These are phyloP conservation scores for Drosophila parthenogenetica DNA, from an alignment of 2,888 invertebrate species.

Conservation along the genomic window DNA sequence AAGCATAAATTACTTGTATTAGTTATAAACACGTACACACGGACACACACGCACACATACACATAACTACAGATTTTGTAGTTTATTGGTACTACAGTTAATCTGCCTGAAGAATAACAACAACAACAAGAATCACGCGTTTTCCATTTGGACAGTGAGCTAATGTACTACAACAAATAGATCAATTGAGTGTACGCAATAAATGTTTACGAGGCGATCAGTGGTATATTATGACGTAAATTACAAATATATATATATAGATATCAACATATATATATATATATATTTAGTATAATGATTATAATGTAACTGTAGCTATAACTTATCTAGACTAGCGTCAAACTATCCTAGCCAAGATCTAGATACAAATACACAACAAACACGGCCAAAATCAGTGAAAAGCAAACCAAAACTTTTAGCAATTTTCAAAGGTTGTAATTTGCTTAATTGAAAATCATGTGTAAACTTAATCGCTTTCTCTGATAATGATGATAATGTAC, in stretches of 20 bases:
- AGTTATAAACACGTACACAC: conserved; percentile 10
- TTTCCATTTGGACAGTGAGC: conserved; percentile 79
- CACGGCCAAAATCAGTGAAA: conserved; percentile 18
- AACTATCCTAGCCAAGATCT: conserved; percentile 20
- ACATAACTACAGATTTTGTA: conserved; percentile 31
- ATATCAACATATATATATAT: conserved; percentile 41
- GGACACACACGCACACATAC: conserved; percentile 1
- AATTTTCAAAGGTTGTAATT: conserved; percentile 83
- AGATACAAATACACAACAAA: conserved; percentile 2
- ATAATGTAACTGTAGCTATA: conserved; percentile 33
- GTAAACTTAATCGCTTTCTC: conserved; percentile 12
- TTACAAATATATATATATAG: conserved; percentile 39
- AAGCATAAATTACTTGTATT: conserved; percentile 19
- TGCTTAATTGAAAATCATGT: conserved; percentile 42
- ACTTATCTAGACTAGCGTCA: conserved; percentile 44
- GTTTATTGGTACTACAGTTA: conserved; percentile 61
- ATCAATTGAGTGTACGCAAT: conserved; percentile 65
- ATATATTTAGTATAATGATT: conserved; percentile 51
- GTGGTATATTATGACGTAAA: conserved; percentile 61
- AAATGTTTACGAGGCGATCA: conserved; percentile 58
- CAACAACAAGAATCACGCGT: conserved; percentile 78
- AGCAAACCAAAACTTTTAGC: conserved; percentile 63
- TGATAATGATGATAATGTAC: conserved; percentile 35
- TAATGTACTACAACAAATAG: conserved; percentile 76
- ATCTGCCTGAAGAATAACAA: conserved; percentile 66